Evolutionary conservation across 2,113 vertebrate genomes (phyloP), one percentile per base, ranked within the genome.

Genomic region (Talpa occidentalis): DNA sequence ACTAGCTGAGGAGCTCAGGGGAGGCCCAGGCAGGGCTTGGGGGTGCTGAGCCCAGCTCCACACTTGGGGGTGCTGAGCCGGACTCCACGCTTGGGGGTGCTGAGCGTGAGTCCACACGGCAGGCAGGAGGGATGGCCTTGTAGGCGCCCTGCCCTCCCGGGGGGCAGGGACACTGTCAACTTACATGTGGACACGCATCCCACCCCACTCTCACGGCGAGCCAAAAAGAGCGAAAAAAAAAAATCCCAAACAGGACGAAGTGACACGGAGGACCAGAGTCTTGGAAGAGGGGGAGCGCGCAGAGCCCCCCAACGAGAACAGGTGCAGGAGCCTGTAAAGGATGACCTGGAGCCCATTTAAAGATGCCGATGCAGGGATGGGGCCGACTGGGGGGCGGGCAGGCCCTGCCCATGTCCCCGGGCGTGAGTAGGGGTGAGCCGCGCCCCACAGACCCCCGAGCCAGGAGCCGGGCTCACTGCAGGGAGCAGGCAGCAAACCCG

Each of bases 71-170:
- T 22, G 44, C 62, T 35, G 76, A 4, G 7, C 0, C 0, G 1
- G 28, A 28, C 0, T 2, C 35, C 35, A 5, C 56, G 21, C 69
- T 78, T 0, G 0, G 37, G 60, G 49, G 40, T 22, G 44, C 62
- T 35, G 76, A 4, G 7, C 0, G 0, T 1, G 28, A 28, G 0
- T 2, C 35, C 35, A 5, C 56, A n/a, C n/a, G n/a, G 21, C 69
- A 0, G 17, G 60, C 42, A 47, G 12, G n/a, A 22, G 3, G 42
- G n/a, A 73, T 6, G 47, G 30, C 49, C 10, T 0, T 0, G 0
- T 6, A 10, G 3, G 0, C 35, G 69, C 35, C 10, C 70, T 4
- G 1, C 30, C 69, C 26, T 66, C 30, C 24, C 28, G 19, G 30
- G n/a, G 72, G 73, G 28, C 80, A 4, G 16, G 10, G 11, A 10